Base-by-base conservation (phyloP, 1,140 invertebrate genomes). In the Drosophila watanabei region DNA sequence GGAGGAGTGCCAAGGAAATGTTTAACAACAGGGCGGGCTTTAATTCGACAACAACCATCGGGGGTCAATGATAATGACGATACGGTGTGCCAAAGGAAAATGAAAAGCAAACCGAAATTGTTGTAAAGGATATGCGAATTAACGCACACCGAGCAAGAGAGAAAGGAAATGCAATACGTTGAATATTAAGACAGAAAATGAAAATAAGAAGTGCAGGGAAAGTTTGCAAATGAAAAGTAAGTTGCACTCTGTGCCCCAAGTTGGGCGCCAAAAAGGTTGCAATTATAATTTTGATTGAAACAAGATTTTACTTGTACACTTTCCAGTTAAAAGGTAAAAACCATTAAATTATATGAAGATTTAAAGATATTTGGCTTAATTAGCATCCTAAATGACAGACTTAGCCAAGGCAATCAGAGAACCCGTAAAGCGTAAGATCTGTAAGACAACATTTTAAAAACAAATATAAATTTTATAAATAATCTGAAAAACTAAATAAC, bases 371-470 rank as follows among this genome's bases (percentile, higher is more conserved):
- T 9, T 9, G 24, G 1, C 8, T 49, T 4, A 28, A 8, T 32
- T 32, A 6, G 5, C 5, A n/a, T 4, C 32, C 49, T 82, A 92
- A 11, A 92, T 46, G 0, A 91, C 61, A 0, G 88, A 92, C 63
- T 81, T 92, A n/a, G 76, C 88, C 61, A 92, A 46, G 3, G 91
- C 88, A 72, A 92, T 90, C 6, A 92, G 28, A 8, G 91, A 92
- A 9, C 91, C 91, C 0, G 91, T 92, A 45, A 92, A 92, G 8
- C 91, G 82, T 11, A 92, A 45, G 35, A 92, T 92, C 91, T 92
- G 28, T 1, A 49, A 59, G 28, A 20, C 45, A 28, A 49, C 0
- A 20, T 11, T 5, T 7, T 1, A 37, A 41, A 7, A 41, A 20
- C 14, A 33, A 35, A 28, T n/a, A 41, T 59, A 13, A 0, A 10